Base-by-base conservation (phyloP, 2,888 invertebrate species). In the Subacronicta megacephala region DNA sequence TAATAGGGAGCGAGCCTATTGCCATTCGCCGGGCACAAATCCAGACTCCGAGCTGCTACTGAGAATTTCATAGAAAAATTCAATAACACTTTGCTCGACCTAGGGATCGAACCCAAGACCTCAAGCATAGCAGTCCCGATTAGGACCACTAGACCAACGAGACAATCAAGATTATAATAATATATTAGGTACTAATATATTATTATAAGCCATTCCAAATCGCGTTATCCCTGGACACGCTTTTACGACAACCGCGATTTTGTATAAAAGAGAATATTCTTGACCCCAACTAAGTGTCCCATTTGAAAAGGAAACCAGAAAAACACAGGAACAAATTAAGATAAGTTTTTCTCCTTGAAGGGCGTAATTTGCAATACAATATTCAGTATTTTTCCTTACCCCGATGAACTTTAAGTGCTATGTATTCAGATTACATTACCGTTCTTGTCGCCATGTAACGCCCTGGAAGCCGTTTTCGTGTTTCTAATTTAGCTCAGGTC, bases 391-490 rank as follows among this genome's bases (percentile, higher is more conserved):
- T 36, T 37, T 17, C 55, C 40, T 35, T 41, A 33, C 36, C 36
- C 10, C 41, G 63, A 61, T 62, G 63, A 62, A 36, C 49, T 31
- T 37, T 75, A 67, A 73, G 72, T 67, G 59, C 57, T 57, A 47
- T 47, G 58, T 62, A 62, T 63, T 60, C 72, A 68, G 72, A 73
- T 71, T 67, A 75, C 55, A 71, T 74, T 57, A 41, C 59, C 43
- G 55, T 58, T 42, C 59, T 57, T 56, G 59, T 55, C 56, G 35
- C 53, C 54, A 49, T 40, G 53, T 51, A 41, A 58, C n/a, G 49
- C 2, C 16, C 9, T 20, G 9, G 49, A 37, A 42, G 43, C 42
- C 26, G 40, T 67, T 73, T 63, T 57, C 36, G 36, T 54, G 31
- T 57, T 63, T 54, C 60, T 62, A 49, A 72, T 62, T 70, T 58